Conservation (phyloP, 1,140 invertebrate species). For the Nebria ingens region DNA sequence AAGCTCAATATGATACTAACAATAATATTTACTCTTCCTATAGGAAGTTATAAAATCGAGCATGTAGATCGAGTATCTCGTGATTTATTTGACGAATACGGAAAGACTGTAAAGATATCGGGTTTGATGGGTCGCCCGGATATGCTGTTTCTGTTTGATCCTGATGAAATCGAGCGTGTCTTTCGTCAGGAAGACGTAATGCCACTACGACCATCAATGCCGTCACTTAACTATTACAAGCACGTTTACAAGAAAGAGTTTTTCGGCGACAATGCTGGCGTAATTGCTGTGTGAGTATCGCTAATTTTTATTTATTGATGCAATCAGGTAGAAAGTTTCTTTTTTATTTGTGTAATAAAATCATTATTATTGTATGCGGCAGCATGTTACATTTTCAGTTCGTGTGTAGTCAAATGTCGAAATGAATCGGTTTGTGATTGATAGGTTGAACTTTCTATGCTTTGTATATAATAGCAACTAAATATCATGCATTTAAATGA, state of each 20-base stretch:
- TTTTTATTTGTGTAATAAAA: too few species aligned
- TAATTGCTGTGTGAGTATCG: constrained; percentile 68
- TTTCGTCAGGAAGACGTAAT: constrained; percentile 67
- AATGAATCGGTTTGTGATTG: too few species aligned
- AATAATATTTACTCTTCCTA: too few species aligned
- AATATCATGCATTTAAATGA: too few species aligned
- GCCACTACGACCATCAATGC: constrained; percentile 75
- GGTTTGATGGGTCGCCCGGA: constrained; percentile 68
- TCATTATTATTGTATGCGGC: too few species aligned
- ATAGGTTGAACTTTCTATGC: too few species aligned
- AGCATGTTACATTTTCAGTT: too few species aligned
- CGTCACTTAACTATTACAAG: constrained; percentile 73
- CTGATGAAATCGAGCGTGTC: constrained; percentile 70
- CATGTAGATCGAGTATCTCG: constrained; percentile 55
- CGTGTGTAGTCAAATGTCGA: too few species aligned
- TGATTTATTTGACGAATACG: constrained; percentile 59
- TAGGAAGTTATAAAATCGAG: constrained; percentile 31
- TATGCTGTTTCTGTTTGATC: constrained; percentile 71
- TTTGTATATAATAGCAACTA: too few species aligned
- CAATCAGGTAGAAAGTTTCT: background rate
- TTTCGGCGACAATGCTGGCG: constrained; percentile 67
- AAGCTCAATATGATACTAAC: too few species aligned
- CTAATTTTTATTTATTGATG: background rate
- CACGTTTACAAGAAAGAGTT: constrained; percentile 66
- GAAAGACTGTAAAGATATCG: constrained; percentile 60